Evolutionary conservation across 2,888 invertebrate genomes (phyloP).

Genomic region (Steromphala cineraria): DNA sequence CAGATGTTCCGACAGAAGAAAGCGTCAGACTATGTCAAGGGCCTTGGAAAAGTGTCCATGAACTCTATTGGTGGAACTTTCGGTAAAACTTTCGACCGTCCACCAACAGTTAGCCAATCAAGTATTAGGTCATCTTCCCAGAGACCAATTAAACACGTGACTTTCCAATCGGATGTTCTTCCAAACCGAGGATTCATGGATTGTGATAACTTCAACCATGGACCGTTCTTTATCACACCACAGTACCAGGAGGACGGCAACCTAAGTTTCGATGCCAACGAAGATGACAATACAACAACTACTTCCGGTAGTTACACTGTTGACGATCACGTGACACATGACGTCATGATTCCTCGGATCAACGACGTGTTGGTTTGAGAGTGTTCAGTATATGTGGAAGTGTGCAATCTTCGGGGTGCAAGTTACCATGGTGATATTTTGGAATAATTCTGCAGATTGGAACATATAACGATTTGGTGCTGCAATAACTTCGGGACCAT

Average conservation of each 20-base stretch:
- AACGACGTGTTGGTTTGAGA: conserved; percentile 23
- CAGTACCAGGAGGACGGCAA: conserved; percentile 23
- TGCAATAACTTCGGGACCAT: too few species aligned
- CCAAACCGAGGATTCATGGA: not conserved
- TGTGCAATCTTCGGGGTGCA: not conserved
- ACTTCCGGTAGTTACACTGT: conserved; percentile 43
- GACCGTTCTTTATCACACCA: not conserved
- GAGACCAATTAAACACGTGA: conserved; percentile 11
- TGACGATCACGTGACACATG: conserved; percentile 26
- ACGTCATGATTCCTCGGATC: conserved; percentile 15
- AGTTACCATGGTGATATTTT: not conserved
- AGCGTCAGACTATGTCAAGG: not conserved
- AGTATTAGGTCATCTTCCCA: not conserved
- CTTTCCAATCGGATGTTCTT: conserved; percentile 21
- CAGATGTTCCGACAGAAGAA: conserved; percentile 1
- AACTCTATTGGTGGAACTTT: conserved; percentile 5
- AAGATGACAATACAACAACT: conserved; percentile 45
- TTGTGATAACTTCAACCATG: not conserved
- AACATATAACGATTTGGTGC: too few species aligned
- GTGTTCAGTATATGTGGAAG: not conserved
- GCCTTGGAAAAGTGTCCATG: not conserved
- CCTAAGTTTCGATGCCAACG: conserved; percentile 37
- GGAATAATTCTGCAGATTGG: too few species aligned
- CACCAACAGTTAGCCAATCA: not conserved
- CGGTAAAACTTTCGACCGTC: conserved; percentile 5